Base-by-base conservation (phyloP, 1,140 invertebrate genomes). In the Euwallacea similis region DNA sequence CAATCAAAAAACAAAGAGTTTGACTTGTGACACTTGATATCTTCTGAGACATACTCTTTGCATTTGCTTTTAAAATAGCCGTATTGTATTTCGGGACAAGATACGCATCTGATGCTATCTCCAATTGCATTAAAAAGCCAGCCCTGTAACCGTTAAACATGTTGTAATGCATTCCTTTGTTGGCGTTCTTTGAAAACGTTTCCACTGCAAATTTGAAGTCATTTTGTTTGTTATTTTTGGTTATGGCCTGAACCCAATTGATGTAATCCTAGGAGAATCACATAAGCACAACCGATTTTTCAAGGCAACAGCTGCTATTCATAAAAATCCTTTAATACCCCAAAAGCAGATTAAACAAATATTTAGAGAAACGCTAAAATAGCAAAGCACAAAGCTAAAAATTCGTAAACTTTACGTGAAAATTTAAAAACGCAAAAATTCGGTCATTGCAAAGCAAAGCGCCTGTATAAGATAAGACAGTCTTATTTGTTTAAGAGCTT, bases 281-380 rank as follows among this genome's bases (percentile, higher is more conserved):
- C 21, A 33, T 33, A 33, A 33, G 21, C 21, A 4, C 21, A 33
- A 33, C 1, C 4, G 21, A 33, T 33, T 33, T 33, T 4, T 33
- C 21, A 33, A 33, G 21, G 21, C 21, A 33, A 33, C 21, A 33
- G 21, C 21, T 33, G 21, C 21, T 33, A 33, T 33, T 33, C 46
- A 16, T 21, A 54, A 53, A 65, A 65, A 65, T 65, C 63, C 50
- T 65, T 54, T 65, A 65, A 65, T 53, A 53, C 21, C 33, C 63
- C 33, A 54, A 54, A 54, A 41, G 8, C 33, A 42, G 42, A 10
- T 65, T 54, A 65, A 53, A 41, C 54, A 65, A 65, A 65, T 65
- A 65, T 65, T 65, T 65, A 65, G 16, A 54, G 41, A 62, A 65
- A 21, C 41, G 63, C 63, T 65, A 65, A 65, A 65, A 65, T 65